Percentiles rank a stretch among this genome's conserved stretches.
Evolutionary conservation across 2,797 vertebrate species (phyloP).

Genomic region (Danio albolineatus): DNA sequence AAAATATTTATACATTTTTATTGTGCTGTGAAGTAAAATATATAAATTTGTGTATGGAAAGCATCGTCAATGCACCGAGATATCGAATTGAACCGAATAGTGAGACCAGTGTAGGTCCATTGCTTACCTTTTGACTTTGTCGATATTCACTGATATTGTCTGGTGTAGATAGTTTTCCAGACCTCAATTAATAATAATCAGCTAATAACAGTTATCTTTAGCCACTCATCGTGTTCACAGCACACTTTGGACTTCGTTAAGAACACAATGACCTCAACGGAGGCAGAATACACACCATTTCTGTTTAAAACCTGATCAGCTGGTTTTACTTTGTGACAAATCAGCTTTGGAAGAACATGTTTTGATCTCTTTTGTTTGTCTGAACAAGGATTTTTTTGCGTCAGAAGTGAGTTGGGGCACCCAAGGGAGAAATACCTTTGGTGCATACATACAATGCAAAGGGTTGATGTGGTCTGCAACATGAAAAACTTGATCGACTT

Average conservation of each 20-base stretch:
- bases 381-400: neutral
- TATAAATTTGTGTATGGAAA: too few relatives aligned
- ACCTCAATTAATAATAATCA: too few relatives aligned
- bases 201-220: too few relatives aligned
- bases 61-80: too few relatives aligned
- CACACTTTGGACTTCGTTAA: neutral
- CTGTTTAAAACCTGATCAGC: neutral
- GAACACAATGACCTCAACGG: neutral
- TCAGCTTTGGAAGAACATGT: neutral
- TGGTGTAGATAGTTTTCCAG: too few relatives aligned
- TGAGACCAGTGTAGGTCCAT: too few relatives aligned
- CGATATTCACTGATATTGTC: too few relatives aligned
- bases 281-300: neutral
- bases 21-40: too few relatives aligned
- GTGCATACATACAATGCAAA: neutral
- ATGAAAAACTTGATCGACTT: neutral
- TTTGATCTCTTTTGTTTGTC: neutral
- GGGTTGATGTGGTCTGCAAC: constrained; percentile 33
- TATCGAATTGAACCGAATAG: too few relatives aligned
- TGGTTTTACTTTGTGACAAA: neutral
- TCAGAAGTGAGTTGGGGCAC: neutral
- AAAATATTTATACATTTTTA: too few relatives aligned
- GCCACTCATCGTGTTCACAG: too few relatives aligned
- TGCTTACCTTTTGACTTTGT: too few relatives aligned
- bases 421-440: neutral